Base-by-base conservation (phyloP, 23 tunicate genomes). In the Halocynthia aurantium region DNA sequence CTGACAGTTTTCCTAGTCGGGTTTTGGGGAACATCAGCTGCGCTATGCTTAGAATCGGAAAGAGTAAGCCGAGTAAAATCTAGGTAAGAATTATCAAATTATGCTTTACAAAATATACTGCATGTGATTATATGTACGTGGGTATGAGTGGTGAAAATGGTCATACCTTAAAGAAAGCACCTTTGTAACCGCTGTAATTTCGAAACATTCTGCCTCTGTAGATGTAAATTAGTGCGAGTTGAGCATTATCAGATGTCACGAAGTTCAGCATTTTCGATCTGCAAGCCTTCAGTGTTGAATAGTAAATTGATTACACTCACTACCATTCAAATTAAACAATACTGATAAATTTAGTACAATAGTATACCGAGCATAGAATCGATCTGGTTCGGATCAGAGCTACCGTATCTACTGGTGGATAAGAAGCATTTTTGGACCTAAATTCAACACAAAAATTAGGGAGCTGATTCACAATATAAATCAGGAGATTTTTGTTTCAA, bases 191-290 rank as follows among this genome's bases (percentile, higher is more conserved):
- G 68, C 83, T 86, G 62, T 86, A 53, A 21, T 83, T 53, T 21
- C 98, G 81, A 61, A 92, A 92, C 73, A 92, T n/a, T 22, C 78
- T 82, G 72, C 98, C 98, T 80, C 86, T 92, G 79, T 92, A 92
- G 53, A 92, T 92, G 76, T 92, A 92, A 67, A 92, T 92, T 10
- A 92, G 72, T 66, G 98, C 98, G 9, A 92, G 75, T 68, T 92
- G 98, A 0, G 98, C 79, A 57, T 92, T 92, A 57, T 92, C 98
- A 10, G 98, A 92, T 5, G 92, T 86, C 19, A 92, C 98, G 65
- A 92, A 92, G 68, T 92, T 88, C 62, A 86, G 86, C 98, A 92
- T 92, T 86, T 83, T 86, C 73, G 82, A 86, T 71, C 86, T 86
- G 31, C 86, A 77, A 17, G 98, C 98, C 98, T 31, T 92, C 78